Conservation (phyloP, 2,113 vertebrate genomes). For the Phoenicopterus ruber region DNA sequence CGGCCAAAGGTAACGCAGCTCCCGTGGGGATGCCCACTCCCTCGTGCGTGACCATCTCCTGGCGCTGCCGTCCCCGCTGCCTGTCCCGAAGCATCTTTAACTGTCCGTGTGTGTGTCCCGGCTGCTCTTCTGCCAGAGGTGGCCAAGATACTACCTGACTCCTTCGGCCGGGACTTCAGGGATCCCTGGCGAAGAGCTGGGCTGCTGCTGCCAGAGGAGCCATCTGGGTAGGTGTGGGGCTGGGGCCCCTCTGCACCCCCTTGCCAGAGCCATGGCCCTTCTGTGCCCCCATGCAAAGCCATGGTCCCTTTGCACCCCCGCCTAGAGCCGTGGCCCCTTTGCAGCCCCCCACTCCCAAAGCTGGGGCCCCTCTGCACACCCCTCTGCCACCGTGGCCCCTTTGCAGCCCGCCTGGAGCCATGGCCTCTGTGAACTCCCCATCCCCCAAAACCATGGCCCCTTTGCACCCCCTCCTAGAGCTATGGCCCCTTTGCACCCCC, state of each 20-base stretch:
- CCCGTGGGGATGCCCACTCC: neutral
- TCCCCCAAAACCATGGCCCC: neutral
- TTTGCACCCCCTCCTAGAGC: neutral
- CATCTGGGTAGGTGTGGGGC: constrained; percentile 70
- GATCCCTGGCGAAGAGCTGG: constrained; percentile 81
- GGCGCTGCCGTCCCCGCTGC: neutral
- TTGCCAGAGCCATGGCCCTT: too few relatives aligned
- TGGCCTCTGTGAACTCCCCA: neutral
- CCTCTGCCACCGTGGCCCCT: neutral
- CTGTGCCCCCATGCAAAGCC: too few relatives aligned
- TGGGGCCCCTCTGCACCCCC: neutral
- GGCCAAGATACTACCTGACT: constrained; percentile 81
- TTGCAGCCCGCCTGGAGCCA: neutral
- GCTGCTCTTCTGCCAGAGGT: constrained; percentile 71
- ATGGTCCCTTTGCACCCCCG: neutral
- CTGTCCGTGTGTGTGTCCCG: neutral
- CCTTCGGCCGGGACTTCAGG: constrained; percentile 82
- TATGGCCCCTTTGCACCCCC: neutral
- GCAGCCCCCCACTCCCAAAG: too few relatives aligned
- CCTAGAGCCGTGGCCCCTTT: neutral
- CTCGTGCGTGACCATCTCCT: fast-evolving
- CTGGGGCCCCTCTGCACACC: neutral
- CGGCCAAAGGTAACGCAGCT: constrained; percentile 71
- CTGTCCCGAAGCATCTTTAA: fast-evolving
- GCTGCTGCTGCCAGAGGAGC: constrained; percentile 72